Conservation (phyloP, 2,888 invertebrate species). For the Nudaria mundana region DNA sequence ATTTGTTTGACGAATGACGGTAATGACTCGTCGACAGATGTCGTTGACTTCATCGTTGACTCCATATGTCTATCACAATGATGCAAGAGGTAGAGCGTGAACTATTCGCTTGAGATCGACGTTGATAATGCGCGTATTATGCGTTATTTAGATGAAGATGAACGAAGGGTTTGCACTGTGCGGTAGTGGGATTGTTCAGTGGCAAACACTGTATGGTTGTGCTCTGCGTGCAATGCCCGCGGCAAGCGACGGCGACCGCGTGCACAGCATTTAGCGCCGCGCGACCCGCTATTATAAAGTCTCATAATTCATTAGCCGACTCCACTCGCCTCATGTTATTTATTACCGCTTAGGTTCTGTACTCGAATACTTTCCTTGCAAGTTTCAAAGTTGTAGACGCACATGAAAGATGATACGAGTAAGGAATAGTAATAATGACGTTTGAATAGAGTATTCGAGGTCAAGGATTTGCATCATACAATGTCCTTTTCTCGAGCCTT, state of each 20-base stretch:
- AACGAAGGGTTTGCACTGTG: conserved; percentile 23
- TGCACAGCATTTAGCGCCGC: conserved; percentile 41
- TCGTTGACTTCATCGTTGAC: conserved; percentile 68
- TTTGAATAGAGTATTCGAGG: conserved; percentile 62
- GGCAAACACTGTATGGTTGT: too few species aligned
- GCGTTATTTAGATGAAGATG: conserved; percentile 6
- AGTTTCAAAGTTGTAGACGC: conserved; percentile 52
- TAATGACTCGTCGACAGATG: conserved; percentile 57
- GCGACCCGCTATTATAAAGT: conserved; percentile 56
- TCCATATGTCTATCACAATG: conserved; percentile 53
- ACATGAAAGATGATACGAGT: conserved; percentile 49
- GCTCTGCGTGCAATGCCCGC: conserved; percentile 42
- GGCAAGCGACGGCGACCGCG: conserved; percentile 24
- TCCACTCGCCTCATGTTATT: conserved; percentile 66
- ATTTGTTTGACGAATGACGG: conserved; percentile 52
- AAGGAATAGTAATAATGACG: conserved; percentile 54
- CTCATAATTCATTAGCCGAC: conserved; percentile 74
- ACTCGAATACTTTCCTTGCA: conserved; percentile 55
- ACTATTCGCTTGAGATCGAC: conserved; percentile 59
- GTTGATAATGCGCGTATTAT: conserved; percentile 24
- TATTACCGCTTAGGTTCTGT: conserved; percentile 67
- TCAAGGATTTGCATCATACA: conserved; percentile 57
- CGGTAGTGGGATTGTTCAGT: conserved; percentile 9
- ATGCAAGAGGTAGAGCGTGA: conserved; percentile 61
- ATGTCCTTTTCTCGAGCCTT: conserved; percentile 46